Base-by-base conservation (phyloP, 2,113 vertebrate species). In the Zingel zingel region DNA sequence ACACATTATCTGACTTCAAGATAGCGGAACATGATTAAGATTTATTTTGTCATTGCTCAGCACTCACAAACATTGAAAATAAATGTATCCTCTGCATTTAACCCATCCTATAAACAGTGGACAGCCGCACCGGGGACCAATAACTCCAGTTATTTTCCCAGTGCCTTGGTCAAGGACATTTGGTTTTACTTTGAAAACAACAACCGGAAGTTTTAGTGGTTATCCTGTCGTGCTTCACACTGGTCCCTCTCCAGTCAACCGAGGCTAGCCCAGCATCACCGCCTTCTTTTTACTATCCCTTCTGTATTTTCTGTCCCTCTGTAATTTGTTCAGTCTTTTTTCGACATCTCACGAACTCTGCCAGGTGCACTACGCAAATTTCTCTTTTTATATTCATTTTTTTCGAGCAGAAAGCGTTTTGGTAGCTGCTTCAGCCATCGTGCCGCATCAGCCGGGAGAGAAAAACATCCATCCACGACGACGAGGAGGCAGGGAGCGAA, bases 251-350 rank as follows among this genome's bases (percentile, higher is more conserved):
- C 80, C 83, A 48, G 83, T 88, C 76, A 88, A 71, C 63, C 85
- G 10, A 87, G 84, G 91, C 83, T 88, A 87, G 54, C 74, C 71
- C 88, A 93, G 89, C 91, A 93, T 93, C 92, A 92, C 86, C 83
- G 74, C 86, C 84, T 57, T 54, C 86, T 79, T 81, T 91, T 69
- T 83, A 0, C 77, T 87, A 16, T 69, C 81, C 76, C 75, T 50
- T 86, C 81, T 74, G 45, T 85, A 67, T 88, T 86, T 86, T 86
- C 57, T 84, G 10, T 78, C 68, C 56, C 48, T 70, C 69, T 75
- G 7, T 82, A 75, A 4, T 65, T 65, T 68, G 58, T 78, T 14
- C 67, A 15, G n/a, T 69, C 73, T 4, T 64, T 76, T 77, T 3
- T 61, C 65, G 33, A 58, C 64, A 21, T 47, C 11, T 21, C 10